Percentiles rank a stretch among this genome's conserved stretches.
Conservation (phyloP, 2,888 invertebrate species). For the Pheosia tremula region DNA sequence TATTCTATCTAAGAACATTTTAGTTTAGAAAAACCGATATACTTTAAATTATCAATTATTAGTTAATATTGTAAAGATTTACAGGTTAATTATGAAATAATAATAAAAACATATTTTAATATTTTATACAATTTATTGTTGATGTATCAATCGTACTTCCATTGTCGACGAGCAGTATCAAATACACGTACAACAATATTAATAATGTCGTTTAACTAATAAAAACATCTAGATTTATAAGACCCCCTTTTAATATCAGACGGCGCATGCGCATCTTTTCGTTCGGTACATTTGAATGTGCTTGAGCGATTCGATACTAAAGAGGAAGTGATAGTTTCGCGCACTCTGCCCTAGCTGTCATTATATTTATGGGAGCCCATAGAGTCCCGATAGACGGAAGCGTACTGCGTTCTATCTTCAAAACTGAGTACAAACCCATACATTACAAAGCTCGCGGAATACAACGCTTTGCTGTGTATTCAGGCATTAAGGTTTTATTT, state of each 20-base stretch:
- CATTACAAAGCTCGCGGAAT: no score
- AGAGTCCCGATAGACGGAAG: no score
- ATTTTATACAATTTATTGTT: constrained; percentile 57
- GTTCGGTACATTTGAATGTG: no score
- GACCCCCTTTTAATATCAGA: not conserved
- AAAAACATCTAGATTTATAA: not conserved
- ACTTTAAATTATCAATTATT: constrained; percentile 9
- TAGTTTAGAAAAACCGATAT: not conserved
- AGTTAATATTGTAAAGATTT: constrained; percentile 18
- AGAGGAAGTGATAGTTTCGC: no score
- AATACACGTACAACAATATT: constrained; percentile 16
- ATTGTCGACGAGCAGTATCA: constrained; percentile 32
- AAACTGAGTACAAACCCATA: no score
- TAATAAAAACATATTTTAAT: constrained; percentile 47
- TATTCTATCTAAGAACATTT: not conserved
- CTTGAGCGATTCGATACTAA: no score
- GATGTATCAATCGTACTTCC: constrained; percentile 33
- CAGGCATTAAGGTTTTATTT: no score
- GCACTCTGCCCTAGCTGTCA: no score
- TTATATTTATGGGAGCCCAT: no score
- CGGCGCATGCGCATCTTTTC: no score
- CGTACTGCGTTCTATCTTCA: no score
- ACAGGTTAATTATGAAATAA: constrained; percentile 40
- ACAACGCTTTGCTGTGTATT: no score
- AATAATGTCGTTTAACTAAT: not conserved